These are phyloP conservation scores for Tenthredo amoena DNA, from an alignment of 2,888 invertebrate species.

Conservation along the genomic window DNA sequence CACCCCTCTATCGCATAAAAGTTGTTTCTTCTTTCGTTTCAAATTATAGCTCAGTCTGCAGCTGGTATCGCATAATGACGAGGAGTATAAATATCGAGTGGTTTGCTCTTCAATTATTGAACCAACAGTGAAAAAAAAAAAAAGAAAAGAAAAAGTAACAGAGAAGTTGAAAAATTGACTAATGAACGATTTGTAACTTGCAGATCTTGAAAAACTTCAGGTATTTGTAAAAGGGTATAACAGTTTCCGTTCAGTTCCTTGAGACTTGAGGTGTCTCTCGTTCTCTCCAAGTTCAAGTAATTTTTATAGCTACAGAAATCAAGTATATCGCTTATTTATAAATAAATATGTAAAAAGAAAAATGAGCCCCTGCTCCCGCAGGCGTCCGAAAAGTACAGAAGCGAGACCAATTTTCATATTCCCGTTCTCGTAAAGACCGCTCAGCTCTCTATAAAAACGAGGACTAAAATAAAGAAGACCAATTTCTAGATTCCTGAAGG, in stretches of 20 bases:
- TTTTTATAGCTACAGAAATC: neutral
- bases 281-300: neutral
- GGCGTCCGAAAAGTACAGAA: constrained; percentile 15
- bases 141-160: neutral
- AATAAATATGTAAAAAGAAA: neutral
- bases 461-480: neutral
- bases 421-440: neutral
- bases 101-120: constrained; percentile 10
- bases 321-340: neutral
- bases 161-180: neutral
- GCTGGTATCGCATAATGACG: neutral
- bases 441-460: neutral
- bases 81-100: neutral
- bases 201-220: too few species aligned
- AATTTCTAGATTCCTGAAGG: constrained; percentile 18
- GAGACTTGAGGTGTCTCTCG: neutral
- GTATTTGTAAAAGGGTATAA: neutral
- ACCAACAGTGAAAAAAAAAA: neutral
- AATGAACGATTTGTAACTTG: neutral
- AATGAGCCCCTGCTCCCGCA: neutral
- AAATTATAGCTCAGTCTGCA: constrained; percentile 4
- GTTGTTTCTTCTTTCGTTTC: neutral
- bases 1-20: neutral
- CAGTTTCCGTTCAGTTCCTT: neutral
- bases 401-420: constrained; percentile 23